Evolutionary conservation across 2,888 invertebrate genomes (phyloP), one percentile per base, ranked within the genome.

Genomic region (Cryptocephalus moraei): DNA sequence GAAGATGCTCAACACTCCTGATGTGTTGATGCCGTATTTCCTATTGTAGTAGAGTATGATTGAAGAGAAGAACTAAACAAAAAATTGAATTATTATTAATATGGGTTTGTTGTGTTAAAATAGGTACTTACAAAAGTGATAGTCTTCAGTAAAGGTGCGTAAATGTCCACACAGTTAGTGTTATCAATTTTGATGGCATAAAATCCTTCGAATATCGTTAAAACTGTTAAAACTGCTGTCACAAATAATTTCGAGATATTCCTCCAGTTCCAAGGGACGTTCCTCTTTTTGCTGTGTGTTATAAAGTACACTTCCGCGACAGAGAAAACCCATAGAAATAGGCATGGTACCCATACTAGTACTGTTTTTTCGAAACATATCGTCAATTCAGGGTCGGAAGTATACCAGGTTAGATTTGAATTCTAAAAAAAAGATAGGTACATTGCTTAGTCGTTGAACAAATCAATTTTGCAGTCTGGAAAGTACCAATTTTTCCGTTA

Each of bases 311-410:
- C 70, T 59, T 89, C 88, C 51, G 89, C 70, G 6, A 81, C 70
- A 8, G 82, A 73, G 56, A 84, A 79, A 1, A 80, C 53, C 87
- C 88, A 91, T 11, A 91, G 72, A 65, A 86, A 87, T 44, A 76
- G 75, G 66, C 89, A 88, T 0, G 94, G 93, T 33, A 79, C 71
- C 91, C 92, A 94, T 40, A 89, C 75, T 13, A 94, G 70, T 1
- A 85, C 81, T 0, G 93, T 92, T 66, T 86, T 84, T 69, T 91
- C 84, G 69, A 94, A 92, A 69, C 94, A 94, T 64, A 77, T 76
- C 50, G 92, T 87, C 55, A 94, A 75, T 65, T 88, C 82, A n/a
- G 60, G 94, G 65, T 81, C 75, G 4, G 78, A 73, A 11, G 91
- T 83, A 63, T 83, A 67, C 91, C 91, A 91, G 46, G 88, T 80